These are phyloP conservation scores for Plectrocnemia conspersa DNA, from an alignment of 1,140 invertebrate species.

Conservation along the genomic window DNA sequence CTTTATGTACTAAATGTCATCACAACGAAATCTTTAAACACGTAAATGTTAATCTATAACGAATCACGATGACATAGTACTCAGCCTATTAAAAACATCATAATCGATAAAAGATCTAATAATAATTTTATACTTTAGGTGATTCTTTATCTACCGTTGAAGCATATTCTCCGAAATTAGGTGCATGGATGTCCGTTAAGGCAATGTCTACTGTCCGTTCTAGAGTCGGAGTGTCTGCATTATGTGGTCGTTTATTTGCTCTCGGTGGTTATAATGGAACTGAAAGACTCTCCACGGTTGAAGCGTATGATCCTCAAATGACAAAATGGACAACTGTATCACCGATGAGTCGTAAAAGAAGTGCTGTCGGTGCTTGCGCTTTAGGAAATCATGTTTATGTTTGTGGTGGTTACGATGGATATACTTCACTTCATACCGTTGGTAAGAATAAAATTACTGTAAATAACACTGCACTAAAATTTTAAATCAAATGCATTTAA, in stretches of 20 bases:
- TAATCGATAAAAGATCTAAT: too few relatives aligned
- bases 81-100: too few relatives aligned
- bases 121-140: constrained; percentile 55
- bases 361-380: constrained; percentile 81
- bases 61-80: too few relatives aligned
- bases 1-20: too few relatives aligned
- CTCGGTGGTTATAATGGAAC: constrained; percentile 78
- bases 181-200: constrained; percentile 73
- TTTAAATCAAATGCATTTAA: background rate
- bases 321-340: constrained; percentile 75
- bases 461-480: background rate
- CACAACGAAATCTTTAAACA: too few relatives aligned
- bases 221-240: constrained; percentile 79
- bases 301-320: constrained; percentile 74
- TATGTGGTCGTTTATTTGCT: constrained; percentile 69
- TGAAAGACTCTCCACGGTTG: constrained; percentile 79
- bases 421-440: constrained; percentile 78
- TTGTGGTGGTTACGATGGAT: constrained; percentile 86
- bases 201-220: constrained; percentile 82
- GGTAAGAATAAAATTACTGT: constrained; percentile 46
- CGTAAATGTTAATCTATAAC: too few relatives aligned
- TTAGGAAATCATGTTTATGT: constrained; percentile 78
- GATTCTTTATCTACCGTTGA: constrained; percentile 86
- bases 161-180: constrained; percentile 70
- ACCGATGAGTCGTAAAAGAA: constrained; percentile 79